Conservation (phyloP, 2,888 invertebrate genomes). For the Leptothorax acervorum region DNA sequence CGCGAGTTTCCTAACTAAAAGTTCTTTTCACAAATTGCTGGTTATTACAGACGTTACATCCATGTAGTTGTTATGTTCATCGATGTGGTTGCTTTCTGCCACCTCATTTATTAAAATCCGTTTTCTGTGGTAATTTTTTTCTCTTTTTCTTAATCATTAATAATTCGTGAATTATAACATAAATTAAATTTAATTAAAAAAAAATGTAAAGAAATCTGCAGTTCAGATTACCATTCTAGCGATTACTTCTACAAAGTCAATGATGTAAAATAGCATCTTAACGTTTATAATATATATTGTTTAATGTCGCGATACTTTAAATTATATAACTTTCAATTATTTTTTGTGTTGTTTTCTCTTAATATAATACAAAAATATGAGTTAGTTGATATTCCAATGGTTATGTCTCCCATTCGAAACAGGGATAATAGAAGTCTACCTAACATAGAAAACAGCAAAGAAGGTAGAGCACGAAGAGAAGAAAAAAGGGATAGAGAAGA, state of each 20-base stretch:
- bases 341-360: slow-evolving; percentile 72
- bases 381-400: slow-evolving; percentile 77
- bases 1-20: slow-evolving; percentile 82
- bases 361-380: slow-evolving; percentile 80
- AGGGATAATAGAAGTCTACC: slow-evolving; percentile 78
- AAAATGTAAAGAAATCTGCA: background rate
- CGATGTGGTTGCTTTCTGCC: background rate
- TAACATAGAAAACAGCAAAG: slow-evolving; percentile 63
- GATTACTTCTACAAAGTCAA: background rate
- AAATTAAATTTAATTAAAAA: background rate
- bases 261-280: background rate
- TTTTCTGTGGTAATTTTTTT: background rate
- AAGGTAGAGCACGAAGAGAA: slow-evolving; percentile 58
- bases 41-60: slow-evolving; percentile 83
- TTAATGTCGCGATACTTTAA: no score
- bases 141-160: background rate
- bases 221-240: background rate
- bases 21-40: slow-evolving; percentile 84
- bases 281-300: background rate
- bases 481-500: slow-evolving; percentile 44
- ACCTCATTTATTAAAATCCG: background rate
- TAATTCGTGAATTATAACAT: background rate
- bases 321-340: slow-evolving; percentile 51
- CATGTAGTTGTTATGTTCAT: slow-evolving; percentile 79
- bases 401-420: slow-evolving; percentile 70